A percentile compares a stretch with the other conserved stretches of the same genome.
phyloP scores from a whole-genome alignment of 2,113 vertebrate genomes.

The Recurvirostra avosetta region DNA sequence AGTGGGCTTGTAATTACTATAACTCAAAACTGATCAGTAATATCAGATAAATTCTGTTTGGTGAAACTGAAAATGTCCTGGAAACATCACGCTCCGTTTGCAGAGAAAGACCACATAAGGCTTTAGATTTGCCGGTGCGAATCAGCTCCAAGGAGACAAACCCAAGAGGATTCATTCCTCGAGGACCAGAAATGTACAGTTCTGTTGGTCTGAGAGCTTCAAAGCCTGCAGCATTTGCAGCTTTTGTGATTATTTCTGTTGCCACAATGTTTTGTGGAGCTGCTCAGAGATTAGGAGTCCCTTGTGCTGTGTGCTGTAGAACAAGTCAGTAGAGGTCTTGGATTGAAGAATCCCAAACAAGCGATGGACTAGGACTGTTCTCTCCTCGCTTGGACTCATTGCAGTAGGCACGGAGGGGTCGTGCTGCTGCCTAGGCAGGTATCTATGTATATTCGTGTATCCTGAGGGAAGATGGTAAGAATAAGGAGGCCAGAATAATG shows the following conservation, averaged over 20 bases:
- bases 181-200: background rate
- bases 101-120: background rate
- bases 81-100: rapidly evolving
- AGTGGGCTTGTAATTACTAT: background rate
- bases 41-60: background rate
- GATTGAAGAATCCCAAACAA: background rate
- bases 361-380: background rate
- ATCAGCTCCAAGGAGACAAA: background rate
- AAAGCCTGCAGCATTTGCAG: background rate
- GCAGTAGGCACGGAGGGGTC: background rate
- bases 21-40: rapidly evolving
- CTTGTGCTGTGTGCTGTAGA: background rate
- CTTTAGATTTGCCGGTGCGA: background rate
- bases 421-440: background rate
- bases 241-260: background rate
- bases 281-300: background rate
- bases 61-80: background rate
- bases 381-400: background rate
- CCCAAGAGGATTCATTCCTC: background rate
- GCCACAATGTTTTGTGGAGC: background rate
- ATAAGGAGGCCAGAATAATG: background rate
- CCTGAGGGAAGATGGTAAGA: background rate
- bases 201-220: background rate
- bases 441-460: too few species aligned
- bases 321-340: background rate